Percentiles rank a stretch among this genome's conserved stretches.
phyloP scores from a whole-genome alignment of 2,888 invertebrate genomes.

The Limnephilus marmoratus region DNA sequence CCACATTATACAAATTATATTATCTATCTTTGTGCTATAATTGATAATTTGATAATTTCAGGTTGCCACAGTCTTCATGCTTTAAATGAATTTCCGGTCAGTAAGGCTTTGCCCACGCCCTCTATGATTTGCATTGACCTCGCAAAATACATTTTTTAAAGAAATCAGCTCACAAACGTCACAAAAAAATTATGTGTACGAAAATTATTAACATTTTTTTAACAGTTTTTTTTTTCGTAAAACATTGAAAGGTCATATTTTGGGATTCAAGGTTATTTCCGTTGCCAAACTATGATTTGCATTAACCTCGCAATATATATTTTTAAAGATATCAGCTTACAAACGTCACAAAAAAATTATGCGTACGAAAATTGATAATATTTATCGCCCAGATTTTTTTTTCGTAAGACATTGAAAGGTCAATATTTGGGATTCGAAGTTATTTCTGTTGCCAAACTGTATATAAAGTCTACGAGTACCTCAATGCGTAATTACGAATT shows the following conservation, averaged over 20 bases:
- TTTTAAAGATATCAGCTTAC: no score
- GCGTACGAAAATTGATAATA: no score
- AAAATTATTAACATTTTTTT: not conserved
- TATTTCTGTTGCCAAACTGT: no score
- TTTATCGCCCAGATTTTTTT: no score
- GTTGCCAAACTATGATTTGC: not conserved
- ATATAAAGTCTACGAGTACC: no score
- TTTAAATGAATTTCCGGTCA: not conserved
- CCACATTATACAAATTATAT: not conserved
- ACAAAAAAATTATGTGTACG: not conserved
- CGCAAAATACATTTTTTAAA: not conserved
- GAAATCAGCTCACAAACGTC: not conserved
- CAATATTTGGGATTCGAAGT: no score
- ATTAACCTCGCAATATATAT: no score
- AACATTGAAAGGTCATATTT: not conserved
- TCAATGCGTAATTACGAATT: no score
- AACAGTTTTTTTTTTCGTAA: not conserved
- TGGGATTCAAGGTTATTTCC: not conserved
- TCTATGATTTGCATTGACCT: not conserved
- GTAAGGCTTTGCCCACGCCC: not conserved
- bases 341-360: no score
- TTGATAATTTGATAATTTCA: no score
- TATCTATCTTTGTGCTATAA: not conserved
- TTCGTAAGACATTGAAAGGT: no score
- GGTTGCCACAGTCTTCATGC: no score